Evolutionary conservation across 2,113 vertebrate genomes (phyloP).

Genomic region (Thalassoma bifasciatum): DNA sequence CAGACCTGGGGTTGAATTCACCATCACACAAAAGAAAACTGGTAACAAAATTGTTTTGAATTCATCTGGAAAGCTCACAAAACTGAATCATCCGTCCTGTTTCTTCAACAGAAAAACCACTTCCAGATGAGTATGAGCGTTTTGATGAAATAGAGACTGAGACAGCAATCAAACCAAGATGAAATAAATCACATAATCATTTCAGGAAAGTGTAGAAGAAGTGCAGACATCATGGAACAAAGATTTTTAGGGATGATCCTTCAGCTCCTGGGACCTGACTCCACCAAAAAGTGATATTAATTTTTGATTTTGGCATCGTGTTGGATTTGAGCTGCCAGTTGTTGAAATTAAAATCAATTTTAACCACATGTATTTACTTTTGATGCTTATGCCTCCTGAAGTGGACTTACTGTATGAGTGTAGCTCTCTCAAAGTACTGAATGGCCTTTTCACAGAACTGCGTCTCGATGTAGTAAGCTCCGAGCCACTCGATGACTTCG

Average conservation of each 20-base stretch:
- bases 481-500: constrained; percentile 96
- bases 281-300: not conserved
- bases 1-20: not conserved
- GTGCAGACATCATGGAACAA: not conserved
- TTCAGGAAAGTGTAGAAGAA: not conserved
- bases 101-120: not conserved
- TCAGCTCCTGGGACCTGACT: not conserved
- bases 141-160: not conserved
- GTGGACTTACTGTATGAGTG: constrained; percentile 94
- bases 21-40: not conserved
- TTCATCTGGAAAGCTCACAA: not conserved
- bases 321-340: not conserved
- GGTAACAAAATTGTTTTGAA: not conserved
- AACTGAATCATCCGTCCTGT: constrained; percentile 3
- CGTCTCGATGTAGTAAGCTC: constrained; percentile 94
- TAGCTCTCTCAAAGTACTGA: constrained; percentile 98
- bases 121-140: constrained; percentile 23
- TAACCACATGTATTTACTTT: not conserved
- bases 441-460: constrained; percentile 99
- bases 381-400: not conserved
- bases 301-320: not conserved
- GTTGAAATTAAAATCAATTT: too few species aligned
- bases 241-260: not conserved
- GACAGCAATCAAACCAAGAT: not conserved
- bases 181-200: not conserved